A percentile compares a stretch with the other conserved stretches of the same genome.
phyloP scores from a whole-genome alignment of 2,113 vertebrate genomes.

The Garra rufa region DNA sequence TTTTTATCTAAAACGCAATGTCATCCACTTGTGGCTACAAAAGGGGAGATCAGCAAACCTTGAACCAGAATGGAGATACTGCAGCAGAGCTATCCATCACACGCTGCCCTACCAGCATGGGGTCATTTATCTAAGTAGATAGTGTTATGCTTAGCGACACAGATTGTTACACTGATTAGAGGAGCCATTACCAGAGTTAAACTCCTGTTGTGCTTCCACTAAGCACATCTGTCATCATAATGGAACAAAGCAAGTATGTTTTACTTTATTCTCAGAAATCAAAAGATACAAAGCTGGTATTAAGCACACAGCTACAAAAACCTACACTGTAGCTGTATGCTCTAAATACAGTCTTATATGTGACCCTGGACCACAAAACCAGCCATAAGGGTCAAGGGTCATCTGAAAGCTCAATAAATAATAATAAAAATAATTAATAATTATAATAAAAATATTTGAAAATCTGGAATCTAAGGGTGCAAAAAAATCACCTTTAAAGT shows the following conservation, averaged over 20 bases:
- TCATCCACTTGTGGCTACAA: not conserved
- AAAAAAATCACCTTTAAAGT: no score
- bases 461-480: no score
- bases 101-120: not conserved
- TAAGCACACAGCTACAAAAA: not conserved
- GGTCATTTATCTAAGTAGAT: not conserved
- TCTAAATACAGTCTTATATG: not conserved
- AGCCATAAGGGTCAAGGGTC: no score
- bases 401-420: no score
- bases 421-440: no score
- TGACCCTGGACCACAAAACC: no score
- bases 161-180: constrained; percentile 9
- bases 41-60: constrained; percentile 18
- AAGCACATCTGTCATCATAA: constrained; percentile 4
- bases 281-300: not conserved
- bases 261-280: not conserved
- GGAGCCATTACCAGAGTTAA: constrained; percentile 18
- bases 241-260: not conserved
- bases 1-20: constrained; percentile 12
- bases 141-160: constrained; percentile 1
- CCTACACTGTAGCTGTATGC: not conserved
- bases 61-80: not conserved
- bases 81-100: constrained; percentile 38
- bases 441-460: no score
- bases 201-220: not conserved